phyloP scores from a whole-genome alignment of 2,888 invertebrate genomes.

The Pristionchus entomophagus region DNA sequence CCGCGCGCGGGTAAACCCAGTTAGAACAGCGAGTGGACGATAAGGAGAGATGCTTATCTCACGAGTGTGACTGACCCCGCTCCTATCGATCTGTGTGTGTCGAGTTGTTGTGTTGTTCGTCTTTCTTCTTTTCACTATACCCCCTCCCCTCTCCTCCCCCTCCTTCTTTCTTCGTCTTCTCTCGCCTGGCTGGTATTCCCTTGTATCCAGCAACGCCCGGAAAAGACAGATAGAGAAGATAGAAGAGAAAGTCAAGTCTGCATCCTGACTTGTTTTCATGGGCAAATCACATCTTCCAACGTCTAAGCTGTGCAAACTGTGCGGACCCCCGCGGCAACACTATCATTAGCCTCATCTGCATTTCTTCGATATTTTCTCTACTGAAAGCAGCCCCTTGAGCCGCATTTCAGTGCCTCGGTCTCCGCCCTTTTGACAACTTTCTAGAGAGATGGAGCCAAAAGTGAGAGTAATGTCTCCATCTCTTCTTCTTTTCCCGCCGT shows the following conservation, averaged over 20 bases:
- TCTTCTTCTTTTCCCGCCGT: not conserved
- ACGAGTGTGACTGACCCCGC: not conserved
- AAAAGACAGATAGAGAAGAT: not conserved
- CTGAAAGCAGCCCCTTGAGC: not conserved
- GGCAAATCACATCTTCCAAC: too few species aligned
- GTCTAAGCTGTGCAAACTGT: too few species aligned
- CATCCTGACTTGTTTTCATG: too few species aligned
- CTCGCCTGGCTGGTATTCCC: not conserved
- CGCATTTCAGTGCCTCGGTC: not conserved
- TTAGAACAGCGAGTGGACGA: not conserved
- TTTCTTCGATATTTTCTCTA: not conserved
- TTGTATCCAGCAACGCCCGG: not conserved
- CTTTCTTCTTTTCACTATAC: not conserved
- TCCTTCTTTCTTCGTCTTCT: not conserved
- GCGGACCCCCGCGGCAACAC: too few species aligned
- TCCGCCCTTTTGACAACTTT: not conserved
- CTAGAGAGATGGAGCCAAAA: slow-evolving; percentile 26
- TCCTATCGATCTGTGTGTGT: not conserved
- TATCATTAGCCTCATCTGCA: not conserved
- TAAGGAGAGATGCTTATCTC: not conserved
- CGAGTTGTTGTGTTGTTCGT: slow-evolving; percentile 21
- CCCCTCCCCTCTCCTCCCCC: not conserved
- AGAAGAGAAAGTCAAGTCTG: not conserved
- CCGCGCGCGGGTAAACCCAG: not conserved
- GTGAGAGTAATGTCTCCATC: slow-evolving; percentile 26